A percentile compares a stretch with the other conserved stretches of the same genome.
These are phyloP conservation scores for Cuculus canorus DNA, from an alignment of 2,797 vertebrate species.

Conservation along the genomic window DNA sequence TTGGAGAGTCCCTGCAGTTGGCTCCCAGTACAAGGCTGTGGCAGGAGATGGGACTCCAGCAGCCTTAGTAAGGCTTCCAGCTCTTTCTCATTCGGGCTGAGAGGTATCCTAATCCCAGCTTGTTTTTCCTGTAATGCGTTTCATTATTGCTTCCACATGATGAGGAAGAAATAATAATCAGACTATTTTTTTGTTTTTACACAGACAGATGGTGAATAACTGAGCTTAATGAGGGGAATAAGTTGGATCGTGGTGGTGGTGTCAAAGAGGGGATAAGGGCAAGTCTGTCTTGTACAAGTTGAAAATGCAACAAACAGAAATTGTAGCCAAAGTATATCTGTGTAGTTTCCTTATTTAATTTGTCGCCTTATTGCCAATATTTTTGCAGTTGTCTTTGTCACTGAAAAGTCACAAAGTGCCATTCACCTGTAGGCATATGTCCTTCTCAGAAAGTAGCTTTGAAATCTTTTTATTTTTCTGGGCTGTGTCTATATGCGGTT, in stretches of 20 bases:
- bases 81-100: not conserved
- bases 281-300: constrained; percentile 40
- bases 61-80: not conserved
- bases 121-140: constrained; percentile 7
- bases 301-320: constrained; percentile 52
- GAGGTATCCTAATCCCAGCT: not conserved
- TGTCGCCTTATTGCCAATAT: not conserved
- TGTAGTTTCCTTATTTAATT: not conserved
- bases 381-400: constrained; percentile 23
- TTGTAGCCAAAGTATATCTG: constrained; percentile 9
- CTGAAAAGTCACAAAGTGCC: constrained; percentile 11
- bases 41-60: not conserved
- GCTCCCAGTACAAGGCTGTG: not conserved
- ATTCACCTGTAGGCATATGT: not conserved
- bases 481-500: not conserved
- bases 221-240: constrained; percentile 46
- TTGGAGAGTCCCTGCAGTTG: not conserved
- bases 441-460: not conserved
- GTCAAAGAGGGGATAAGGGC: constrained; percentile 46
- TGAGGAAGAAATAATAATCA: constrained; percentile 38
- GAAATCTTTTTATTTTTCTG: not conserved
- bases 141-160: constrained; percentile 14
- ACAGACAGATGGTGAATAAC: constrained; percentile 47
- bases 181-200: not conserved
- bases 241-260: constrained; percentile 43